Percentiles rank a stretch among this genome's conserved stretches.
Conservation (phyloP, 2,113 vertebrate species). For the Hepsetus odoe region DNA sequence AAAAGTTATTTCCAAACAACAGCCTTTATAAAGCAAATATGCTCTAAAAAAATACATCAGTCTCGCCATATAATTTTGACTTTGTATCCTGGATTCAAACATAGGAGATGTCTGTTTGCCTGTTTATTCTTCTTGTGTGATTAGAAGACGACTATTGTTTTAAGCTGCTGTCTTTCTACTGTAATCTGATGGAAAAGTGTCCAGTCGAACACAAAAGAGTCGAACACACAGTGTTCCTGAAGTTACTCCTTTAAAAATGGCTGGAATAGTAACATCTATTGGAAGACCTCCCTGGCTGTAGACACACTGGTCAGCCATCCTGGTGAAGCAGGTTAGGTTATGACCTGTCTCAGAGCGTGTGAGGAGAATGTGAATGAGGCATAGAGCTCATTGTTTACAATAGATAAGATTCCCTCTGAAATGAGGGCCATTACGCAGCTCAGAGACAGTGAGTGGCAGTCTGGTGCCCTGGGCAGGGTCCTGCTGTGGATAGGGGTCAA, state of each 20-base stretch:
- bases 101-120: neutral
- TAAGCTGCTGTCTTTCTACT: slow-evolving; percentile 24
- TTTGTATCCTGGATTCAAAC: neutral
- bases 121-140: slow-evolving; percentile 43
- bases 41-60: no score
- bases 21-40: no score
- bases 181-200: slow-evolving; percentile 29
- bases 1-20: no score
- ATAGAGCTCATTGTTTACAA: slow-evolving; percentile 51
- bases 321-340: slow-evolving; percentile 37
- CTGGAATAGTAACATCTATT: slow-evolving; percentile 40
- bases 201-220: slow-evolving; percentile 8
- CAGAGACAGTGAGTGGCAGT: slow-evolving; percentile 27
- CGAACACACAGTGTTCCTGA: slow-evolving; percentile 19
- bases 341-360: slow-evolving; percentile 53
- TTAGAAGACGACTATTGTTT: slow-evolving; percentile 38
- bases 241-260: slow-evolving; percentile 39
- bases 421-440: slow-evolving; percentile 54
- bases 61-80: slow-evolving; percentile 3
- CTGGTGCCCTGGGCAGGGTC: neutral
- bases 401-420: slow-evolving; percentile 54
- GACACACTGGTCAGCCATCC: slow-evolving; percentile 29
- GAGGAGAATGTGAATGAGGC: slow-evolving; percentile 60
- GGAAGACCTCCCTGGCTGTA: slow-evolving; percentile 33
- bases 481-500: slow-evolving; percentile 44